Conservation (phyloP, 2,113 vertebrate genomes). For the Mustelus asterias region DNA sequence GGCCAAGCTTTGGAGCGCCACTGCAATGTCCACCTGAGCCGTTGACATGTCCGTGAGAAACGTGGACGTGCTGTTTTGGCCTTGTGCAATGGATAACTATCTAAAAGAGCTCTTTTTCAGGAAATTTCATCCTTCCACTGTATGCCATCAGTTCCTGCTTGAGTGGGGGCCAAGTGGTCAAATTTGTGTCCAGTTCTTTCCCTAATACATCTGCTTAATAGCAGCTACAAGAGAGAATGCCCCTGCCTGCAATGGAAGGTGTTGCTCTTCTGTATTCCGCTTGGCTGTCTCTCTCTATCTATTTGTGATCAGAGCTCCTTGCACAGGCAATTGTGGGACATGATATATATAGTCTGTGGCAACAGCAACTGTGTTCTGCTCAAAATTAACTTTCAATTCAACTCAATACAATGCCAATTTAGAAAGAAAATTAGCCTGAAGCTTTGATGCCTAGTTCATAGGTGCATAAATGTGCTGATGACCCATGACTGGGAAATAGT, state of each 20-base stretch:
- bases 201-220: background rate
- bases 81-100: background rate
- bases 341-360: background rate
- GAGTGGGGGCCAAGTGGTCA: background rate
- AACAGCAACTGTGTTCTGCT: background rate
- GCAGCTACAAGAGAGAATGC: too few species aligned
- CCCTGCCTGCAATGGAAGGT: background rate
- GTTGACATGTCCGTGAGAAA: too few species aligned
- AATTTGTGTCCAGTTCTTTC: background rate
- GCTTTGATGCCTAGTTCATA: background rate
- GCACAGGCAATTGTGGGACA: background rate
- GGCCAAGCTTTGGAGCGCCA: too few species aligned
- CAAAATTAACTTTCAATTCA: background rate
- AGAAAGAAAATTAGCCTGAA: background rate
- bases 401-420: constrained; percentile 4
- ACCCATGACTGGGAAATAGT: background rate
- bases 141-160: background rate
- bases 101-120: background rate
- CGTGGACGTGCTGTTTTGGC: too few species aligned
- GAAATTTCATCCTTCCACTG: background rate
- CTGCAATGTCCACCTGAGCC: too few species aligned
- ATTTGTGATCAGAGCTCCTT: background rate
- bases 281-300: background rate
- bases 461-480: background rate
- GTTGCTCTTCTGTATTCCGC: background rate